Base-by-base conservation (phyloP, 2,888 invertebrate genomes). In the Sinopyrophorus schimmeli region DNA sequence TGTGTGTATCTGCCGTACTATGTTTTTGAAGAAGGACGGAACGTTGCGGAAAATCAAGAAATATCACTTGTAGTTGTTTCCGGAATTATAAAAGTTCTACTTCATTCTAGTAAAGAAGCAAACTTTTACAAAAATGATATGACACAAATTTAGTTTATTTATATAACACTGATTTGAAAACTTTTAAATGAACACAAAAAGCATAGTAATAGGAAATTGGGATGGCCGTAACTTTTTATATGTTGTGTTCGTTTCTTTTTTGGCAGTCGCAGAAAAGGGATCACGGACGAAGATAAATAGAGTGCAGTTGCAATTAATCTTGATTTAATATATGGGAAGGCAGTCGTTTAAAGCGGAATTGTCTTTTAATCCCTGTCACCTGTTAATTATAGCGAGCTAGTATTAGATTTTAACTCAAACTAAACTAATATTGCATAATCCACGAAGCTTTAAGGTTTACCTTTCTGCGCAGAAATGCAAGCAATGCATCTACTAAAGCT, bases 51-150 rank as follows among this genome's bases (percentile, higher is more conserved):
- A 37, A 47, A 47, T 47, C 52, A 47, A 51, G 51, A 41, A 50
- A 51, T 47, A 51, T 51, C 47, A 51, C 44, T 46, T 37, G 43
- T 46, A 37, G 46, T 46, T 46, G 44, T 42, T 51, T 40, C 51
- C 42, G 35, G 51, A 51, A 51, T 51, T 38, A 42, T 41, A 42
- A 42, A 47, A 47, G 50, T 44, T 49, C 26, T 43, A 27, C 24
- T 20, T 30, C 31, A 31, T 39, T 37, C 15, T 9, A 16, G 12
- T 34, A 28, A 31, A 39, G 30, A 40, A 35, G 16, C 7, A 37
- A 27, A 21, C 28, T 10, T 9, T 27, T 27, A 2, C n/a, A n/a
- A n/a, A n/a, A n/a, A n/a, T n/a, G n/a, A n/a, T n/a, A n/a, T n/a
- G n/a, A n/a, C n/a, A n/a, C n/a, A n/a, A n/a, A n/a, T n/a, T n/a